Evolutionary conservation across 2,888 invertebrate genomes (phyloP).

Genomic region (Heliothis peltigera): DNA sequence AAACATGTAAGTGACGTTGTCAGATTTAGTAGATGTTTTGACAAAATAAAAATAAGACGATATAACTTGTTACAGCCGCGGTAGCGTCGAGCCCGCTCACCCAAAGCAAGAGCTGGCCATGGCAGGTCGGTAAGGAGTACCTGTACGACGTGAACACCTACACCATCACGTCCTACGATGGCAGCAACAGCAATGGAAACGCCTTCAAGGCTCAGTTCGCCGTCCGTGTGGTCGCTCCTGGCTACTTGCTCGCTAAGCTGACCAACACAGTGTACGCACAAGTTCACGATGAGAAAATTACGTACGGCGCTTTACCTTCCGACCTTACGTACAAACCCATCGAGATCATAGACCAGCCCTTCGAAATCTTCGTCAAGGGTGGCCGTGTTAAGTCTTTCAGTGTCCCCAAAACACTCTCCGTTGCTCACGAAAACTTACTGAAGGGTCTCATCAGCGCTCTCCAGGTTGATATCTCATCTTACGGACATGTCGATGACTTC

Average conservation of each 20-base stretch:
- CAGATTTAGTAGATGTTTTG: neutral
- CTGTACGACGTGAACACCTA: constrained; percentile 88
- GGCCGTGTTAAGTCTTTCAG: constrained; percentile 90
- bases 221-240: constrained; percentile 86
- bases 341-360: constrained; percentile 89
- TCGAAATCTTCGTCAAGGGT: constrained; percentile 90
- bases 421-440: constrained; percentile 92
- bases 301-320: constrained; percentile 75
- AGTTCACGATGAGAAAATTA: constrained; percentile 85
- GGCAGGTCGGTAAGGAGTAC: constrained; percentile 90
- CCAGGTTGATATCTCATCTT: constrained; percentile 91
- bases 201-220: constrained; percentile 88
- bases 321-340: constrained; percentile 88
- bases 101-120: constrained; percentile 78
- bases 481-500: constrained; percentile 85
- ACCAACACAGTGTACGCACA: constrained; percentile 87
- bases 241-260: constrained; percentile 85
- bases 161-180: constrained; percentile 90
- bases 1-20: neutral
- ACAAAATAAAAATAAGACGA: neutral
- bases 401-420: constrained; percentile 87
- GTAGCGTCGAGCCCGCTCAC: constrained; percentile 68
- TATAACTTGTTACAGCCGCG: constrained; percentile 24
- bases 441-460: constrained; percentile 92
- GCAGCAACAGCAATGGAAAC: constrained; percentile 84